phyloP scores from a whole-genome alignment of 1,140 invertebrate species.

The Scaptomyza hsui region DNA sequence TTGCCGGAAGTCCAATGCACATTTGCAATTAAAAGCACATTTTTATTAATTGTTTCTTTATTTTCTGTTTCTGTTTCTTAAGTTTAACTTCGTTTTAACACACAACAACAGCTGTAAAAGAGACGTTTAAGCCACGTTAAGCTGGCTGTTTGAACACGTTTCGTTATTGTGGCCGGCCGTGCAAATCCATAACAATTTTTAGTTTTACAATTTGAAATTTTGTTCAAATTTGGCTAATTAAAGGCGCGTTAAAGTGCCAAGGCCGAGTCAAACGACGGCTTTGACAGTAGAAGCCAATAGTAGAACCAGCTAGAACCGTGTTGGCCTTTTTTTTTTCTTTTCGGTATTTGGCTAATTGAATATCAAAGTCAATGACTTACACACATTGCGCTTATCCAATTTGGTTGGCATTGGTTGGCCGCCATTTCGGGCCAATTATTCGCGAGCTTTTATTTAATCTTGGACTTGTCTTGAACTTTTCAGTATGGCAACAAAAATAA shows the following conservation, averaged over 20 bases:
- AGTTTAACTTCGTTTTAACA: conserved; percentile 38
- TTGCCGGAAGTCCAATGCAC: conserved; percentile 78
- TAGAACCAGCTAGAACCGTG: conserved; percentile 65
- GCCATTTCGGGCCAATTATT: conserved; percentile 74
- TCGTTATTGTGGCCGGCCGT: conserved; percentile 51
- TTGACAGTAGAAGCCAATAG: conserved; percentile 69
- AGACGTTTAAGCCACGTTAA: neutral
- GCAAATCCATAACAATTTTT: conserved; percentile 15
- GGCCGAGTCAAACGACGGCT: conserved; percentile 57
- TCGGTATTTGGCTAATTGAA: conserved; percentile 74
- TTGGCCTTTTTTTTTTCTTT: conserved; percentile 51
- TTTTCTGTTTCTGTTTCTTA: too few species aligned
- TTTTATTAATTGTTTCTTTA: conserved; percentile 78
- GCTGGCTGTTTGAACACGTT: conserved; percentile 56
- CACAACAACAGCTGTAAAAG: conserved; percentile 29
- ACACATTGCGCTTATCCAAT: conserved; percentile 64
- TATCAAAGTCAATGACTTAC: conserved; percentile 82
- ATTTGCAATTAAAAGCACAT: conserved; percentile 71
- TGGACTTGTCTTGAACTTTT: conserved; percentile 66
- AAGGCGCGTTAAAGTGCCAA: conserved; percentile 76
- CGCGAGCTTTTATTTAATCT: conserved; percentile 55
- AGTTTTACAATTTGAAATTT: conserved; percentile 38
- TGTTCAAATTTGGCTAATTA: conserved; percentile 75
- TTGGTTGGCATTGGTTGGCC: conserved; percentile 53
- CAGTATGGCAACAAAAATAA: conserved; percentile 17